Evolutionary conservation across 2,113 vertebrate genomes (phyloP), one percentile per base, ranked within the genome.

Genomic region (Butorides virescens): DNA sequence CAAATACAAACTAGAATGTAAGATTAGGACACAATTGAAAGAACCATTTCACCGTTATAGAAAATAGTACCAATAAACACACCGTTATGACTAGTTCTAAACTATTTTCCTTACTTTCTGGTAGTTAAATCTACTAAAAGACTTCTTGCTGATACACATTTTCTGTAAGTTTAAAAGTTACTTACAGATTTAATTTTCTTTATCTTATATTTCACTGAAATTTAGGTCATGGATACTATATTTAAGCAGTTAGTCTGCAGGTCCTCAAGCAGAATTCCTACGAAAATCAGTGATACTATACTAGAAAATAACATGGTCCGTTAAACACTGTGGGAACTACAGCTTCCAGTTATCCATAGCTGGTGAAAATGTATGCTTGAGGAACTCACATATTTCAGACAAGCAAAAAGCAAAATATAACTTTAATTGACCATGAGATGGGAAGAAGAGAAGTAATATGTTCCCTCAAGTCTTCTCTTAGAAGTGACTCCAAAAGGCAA

Each of bases 1-100:
- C 91, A 94, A 95, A 93, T 96, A 79, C 46, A 68, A 93, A 53
- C 56, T 66, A 73, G 72, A 72, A 32, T 18, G 14, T 71, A 84
- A 81, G 73, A 81, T 61, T 91, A 82, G 21, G 39, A 71, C 46
- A 83, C 32, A 86, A 90, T 2, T 86, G 65, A 95, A 89, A 92
- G 83, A 80, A 71, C 52, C 42, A 71, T 87, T 93, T 93, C 37
- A 67, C 23, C 34, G 4, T 47, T 63, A 30, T 3, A 67, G 58
- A 88, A 73, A 96, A 49, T 7, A 75, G 20, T 36, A 76, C 14
- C 16, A 70, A 70, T 70, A 88, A 90, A 83, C 26, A 79, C 23
- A 49, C 4, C 0, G 0, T 15, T 44, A 9, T 62, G 80, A 25
- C 68, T 59, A 27, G 17, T 74, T 92, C 65, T 81, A 47, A 90